These are phyloP conservation scores for Sebastes flavidus DNA, from an alignment of 2,797 vertebrate species.

Conservation along the genomic window DNA sequence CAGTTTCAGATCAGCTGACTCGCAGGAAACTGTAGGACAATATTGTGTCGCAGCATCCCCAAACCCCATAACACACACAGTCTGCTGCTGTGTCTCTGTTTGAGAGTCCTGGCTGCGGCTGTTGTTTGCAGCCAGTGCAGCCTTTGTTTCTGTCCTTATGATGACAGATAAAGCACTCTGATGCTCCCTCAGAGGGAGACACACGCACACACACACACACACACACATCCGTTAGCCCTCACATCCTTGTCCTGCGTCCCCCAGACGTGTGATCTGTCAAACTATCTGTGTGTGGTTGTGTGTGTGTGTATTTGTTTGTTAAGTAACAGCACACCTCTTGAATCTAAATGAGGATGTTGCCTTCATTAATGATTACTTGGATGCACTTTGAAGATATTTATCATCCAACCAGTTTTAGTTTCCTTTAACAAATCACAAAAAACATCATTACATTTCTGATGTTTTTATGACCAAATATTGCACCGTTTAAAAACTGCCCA, in stretches of 20 bases:
- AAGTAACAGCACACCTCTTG: background rate
- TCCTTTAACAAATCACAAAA: background rate
- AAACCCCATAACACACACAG: constrained; percentile 20
- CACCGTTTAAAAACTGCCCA: background rate
- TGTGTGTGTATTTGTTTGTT: background rate
- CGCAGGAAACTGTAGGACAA: constrained; percentile 1
- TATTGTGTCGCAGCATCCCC: constrained; percentile 20
- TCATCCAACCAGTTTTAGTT: background rate
- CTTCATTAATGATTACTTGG: background rate
- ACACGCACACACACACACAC: background rate
- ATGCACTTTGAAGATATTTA: background rate
- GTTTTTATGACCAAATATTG: background rate
- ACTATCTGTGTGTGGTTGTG: background rate
- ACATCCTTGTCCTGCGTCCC: background rate
- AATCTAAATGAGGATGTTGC: constrained; percentile 17
- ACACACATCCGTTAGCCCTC: background rate
- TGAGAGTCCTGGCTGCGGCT: constrained; percentile 18
- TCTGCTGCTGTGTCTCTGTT: constrained; percentile 12
- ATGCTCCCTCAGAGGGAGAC: constrained; percentile 27
- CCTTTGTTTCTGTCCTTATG: constrained; percentile 53
- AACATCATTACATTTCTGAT: background rate
- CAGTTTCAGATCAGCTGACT: constrained; percentile 6
- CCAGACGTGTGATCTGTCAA: constrained; percentile 7
- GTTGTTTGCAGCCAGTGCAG: constrained; percentile 28
- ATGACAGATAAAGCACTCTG: constrained; percentile 62